Conservation (phyloP, 2,797 vertebrate species). For the Telmatherina bonti region DNA sequence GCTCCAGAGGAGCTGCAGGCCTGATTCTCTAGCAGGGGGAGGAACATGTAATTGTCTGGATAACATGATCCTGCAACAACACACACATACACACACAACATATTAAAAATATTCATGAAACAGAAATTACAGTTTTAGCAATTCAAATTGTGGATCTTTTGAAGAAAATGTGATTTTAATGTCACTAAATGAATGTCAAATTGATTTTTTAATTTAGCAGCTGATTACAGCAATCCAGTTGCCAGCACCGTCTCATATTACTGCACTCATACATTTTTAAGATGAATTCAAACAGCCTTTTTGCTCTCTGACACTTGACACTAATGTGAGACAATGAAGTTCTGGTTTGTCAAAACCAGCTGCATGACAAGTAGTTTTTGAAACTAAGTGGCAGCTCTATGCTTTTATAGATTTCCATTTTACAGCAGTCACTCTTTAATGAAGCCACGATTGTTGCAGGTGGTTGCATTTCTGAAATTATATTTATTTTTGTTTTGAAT, state of each 20-base stretch:
- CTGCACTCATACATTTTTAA: constrained; percentile 77
- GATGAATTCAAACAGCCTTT: constrained; percentile 47
- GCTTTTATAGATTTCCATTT: too few species aligned
- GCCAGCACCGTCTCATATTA: constrained; percentile 46
- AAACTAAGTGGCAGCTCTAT: too few species aligned
- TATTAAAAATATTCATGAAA: background rate
- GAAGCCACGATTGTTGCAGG: too few species aligned
- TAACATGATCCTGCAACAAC: constrained; percentile 69
- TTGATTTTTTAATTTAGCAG: constrained; percentile 1
- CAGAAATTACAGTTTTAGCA: background rate
- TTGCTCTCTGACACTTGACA: constrained; percentile 67
- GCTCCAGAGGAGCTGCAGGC: constrained; percentile 42
- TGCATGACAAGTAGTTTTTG: background rate
- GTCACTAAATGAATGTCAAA: background rate
- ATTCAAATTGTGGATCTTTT: background rate
- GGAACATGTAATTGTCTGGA: constrained; percentile 49
- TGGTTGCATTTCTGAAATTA: background rate
- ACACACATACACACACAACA: background rate
- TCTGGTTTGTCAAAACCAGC: constrained; percentile 37
- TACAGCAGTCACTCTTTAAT: too few species aligned
- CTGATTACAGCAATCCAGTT: constrained; percentile 25
- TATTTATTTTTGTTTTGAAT: background rate
- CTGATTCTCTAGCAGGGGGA: constrained; percentile 64
- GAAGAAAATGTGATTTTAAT: background rate
- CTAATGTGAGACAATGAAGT: constrained; percentile 51